These are phyloP conservation scores for Diceros bicornis DNA, from an alignment of 2,797 vertebrate species.

Conservation along the genomic window DNA sequence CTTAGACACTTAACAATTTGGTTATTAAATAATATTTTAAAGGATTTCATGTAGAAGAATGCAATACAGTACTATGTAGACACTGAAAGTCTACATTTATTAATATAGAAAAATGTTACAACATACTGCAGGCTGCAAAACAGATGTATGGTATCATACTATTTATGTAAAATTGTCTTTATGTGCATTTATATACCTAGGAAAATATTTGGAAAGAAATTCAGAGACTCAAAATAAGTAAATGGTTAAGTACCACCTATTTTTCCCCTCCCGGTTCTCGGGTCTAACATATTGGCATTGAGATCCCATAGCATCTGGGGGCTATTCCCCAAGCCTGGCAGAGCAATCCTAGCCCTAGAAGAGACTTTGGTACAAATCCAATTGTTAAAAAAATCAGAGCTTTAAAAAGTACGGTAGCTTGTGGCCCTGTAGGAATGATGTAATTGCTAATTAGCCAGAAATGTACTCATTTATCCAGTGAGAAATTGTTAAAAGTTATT, in stretches of 20 bases:
- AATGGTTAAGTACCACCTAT: neutral
- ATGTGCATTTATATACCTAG: neutral
- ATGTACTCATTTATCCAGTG: neutral
- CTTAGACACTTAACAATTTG: neutral
- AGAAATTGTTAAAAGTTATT: conserved; percentile 23
- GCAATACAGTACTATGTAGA: neutral
- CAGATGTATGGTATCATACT: neutral
- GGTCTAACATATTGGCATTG: neutral
- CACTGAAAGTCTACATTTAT: neutral
- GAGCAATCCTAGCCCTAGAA: neutral
- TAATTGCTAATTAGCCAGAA: neutral
- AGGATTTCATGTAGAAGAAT: neutral
- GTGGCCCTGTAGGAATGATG: neutral
- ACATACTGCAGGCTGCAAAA: neutral
- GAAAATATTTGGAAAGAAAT: conserved; percentile 21
- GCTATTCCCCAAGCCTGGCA: neutral
- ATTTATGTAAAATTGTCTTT: neutral
- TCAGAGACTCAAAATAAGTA: neutral
- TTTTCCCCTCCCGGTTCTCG: neutral
- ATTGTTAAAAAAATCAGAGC: neutral
- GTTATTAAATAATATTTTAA: neutral
- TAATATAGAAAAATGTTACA: neutral
- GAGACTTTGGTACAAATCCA: neutral
- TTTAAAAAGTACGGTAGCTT: neutral
- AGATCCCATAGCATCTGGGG: neutral